phyloP scores from a whole-genome alignment of 2,113 vertebrate genomes.

The Pseudonaja textilis region DNA sequence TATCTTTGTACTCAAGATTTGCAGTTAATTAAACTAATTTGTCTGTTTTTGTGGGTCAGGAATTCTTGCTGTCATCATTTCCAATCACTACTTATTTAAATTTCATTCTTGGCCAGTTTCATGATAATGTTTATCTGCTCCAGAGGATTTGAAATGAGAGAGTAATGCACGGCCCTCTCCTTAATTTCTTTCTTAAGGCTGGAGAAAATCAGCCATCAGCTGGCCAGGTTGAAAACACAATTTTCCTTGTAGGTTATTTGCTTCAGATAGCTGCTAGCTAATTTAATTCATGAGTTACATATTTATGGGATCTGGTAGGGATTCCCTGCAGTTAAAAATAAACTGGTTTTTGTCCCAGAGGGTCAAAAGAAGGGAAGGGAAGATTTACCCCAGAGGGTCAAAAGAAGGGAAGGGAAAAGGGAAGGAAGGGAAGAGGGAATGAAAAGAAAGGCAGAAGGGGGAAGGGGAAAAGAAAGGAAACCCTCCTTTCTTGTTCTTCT shows the following conservation, averaged over 20 bases:
- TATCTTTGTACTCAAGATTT: constrained; percentile 71
- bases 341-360: constrained; percentile 36
- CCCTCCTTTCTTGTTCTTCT: constrained; percentile 4
- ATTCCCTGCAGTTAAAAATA: constrained; percentile 66
- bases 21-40: constrained; percentile 80
- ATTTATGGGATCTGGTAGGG: constrained; percentile 67
- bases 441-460: neutral
- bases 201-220: constrained; percentile 72
- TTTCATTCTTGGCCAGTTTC: constrained; percentile 81
- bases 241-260: constrained; percentile 73
- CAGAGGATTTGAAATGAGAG: constrained; percentile 77
- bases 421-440: neutral
- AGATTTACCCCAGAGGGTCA: too few species aligned
- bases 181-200: constrained; percentile 78
- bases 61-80: constrained; percentile 72
- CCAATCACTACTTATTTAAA: constrained; percentile 80
- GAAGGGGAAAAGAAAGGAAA: neutral
- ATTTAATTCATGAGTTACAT: constrained; percentile 74
- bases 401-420: neutral
- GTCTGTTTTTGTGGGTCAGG: constrained; percentile 70
- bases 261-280: constrained; percentile 67
- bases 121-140: constrained; percentile 83
- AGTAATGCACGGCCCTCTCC: constrained; percentile 71
- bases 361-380: neutral
- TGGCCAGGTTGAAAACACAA: constrained; percentile 77